Percentiles rank a stretch among this genome's conserved stretches.
Conservation (phyloP, 1,140 invertebrate genomes). For the Nasonia vitripennis region DNA sequence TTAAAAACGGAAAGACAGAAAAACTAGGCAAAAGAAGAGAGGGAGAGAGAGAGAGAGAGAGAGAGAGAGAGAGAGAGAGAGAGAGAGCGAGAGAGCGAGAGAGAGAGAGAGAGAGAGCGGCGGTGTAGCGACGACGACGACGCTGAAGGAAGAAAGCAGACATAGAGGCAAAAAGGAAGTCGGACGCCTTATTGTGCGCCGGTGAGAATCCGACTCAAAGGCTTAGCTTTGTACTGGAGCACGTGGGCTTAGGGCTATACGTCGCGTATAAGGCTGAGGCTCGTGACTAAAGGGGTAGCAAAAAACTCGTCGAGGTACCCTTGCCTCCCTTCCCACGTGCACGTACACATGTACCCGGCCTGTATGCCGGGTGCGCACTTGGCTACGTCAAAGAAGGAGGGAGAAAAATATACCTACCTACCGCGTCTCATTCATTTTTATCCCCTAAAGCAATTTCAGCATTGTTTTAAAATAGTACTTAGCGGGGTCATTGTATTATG, state of each 20-base stretch:
- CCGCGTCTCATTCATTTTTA: conserved; percentile 75
- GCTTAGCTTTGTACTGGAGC: conserved; percentile 73
- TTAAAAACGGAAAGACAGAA: conserved; percentile 48
- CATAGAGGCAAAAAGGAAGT: conserved; percentile 66
- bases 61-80: conserved; percentile 15
- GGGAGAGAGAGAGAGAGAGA: neutral
- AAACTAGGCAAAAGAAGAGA: conserved; percentile 31
- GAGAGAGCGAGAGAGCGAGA: conserved; percentile 13
- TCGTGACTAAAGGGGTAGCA: conserved; percentile 63
- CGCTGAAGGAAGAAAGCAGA: conserved; percentile 34
- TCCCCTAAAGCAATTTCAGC: conserved; percentile 77
- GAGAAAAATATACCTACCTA: conserved; percentile 75
- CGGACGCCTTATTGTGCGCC: conserved; percentile 74
- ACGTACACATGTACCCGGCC: conserved; percentile 37
- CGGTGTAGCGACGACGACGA: neutral
- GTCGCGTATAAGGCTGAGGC: conserved; percentile 41
- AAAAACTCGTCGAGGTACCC: conserved; percentile 63
- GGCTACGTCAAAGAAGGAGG: conserved; percentile 64
- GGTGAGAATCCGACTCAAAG: conserved; percentile 74
- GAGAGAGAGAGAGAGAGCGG: conserved; percentile 9
- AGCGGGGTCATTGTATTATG: conserved; percentile 77
- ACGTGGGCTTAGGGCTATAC: conserved; percentile 56
- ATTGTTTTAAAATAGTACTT: conserved; percentile 78
- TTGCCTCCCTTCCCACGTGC: conserved; percentile 3
- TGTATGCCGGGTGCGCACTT: conserved; percentile 55